A percentile compares a stretch with the other conserved stretches of the same genome.
phyloP scores from a whole-genome alignment of 64 coral and sea anemone species.

The Cladopsammia gracilis region DNA sequence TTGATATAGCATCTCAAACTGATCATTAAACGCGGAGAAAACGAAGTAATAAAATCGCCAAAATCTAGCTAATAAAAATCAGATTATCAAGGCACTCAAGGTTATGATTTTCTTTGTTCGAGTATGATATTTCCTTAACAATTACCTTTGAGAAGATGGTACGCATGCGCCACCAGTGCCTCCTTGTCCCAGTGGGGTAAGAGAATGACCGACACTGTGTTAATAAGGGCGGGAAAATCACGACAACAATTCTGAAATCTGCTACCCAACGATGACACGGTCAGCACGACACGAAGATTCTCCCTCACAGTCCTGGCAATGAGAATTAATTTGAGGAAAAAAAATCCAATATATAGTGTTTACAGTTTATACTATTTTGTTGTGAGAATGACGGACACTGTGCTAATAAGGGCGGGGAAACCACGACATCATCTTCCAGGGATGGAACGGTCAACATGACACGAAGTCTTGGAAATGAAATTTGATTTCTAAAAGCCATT shows the following conservation, averaged over 20 bases:
- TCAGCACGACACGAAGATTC: slow-evolving; percentile 91
- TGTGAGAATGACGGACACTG: slow-evolving; percentile 82
- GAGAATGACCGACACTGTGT: slow-evolving; percentile 91
- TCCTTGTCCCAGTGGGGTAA: slow-evolving; percentile 91
- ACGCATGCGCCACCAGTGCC: slow-evolving; percentile 73
- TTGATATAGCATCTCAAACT: no score
- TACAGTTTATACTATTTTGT: no score
- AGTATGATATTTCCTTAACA: no score
- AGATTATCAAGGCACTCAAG: no score
- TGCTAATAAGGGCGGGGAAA: slow-evolving; percentile 87
- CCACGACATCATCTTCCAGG: slow-evolving; percentile 84
- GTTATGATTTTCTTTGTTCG: no score
- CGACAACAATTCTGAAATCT: slow-evolving; percentile 92
- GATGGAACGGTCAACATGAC: slow-evolving; percentile 86
- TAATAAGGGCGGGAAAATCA: slow-evolving; percentile 84
- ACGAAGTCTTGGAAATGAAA: slow-evolving; percentile 80
- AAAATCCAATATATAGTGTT: no score
- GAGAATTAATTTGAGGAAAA: background rate
- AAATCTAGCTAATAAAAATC: no score
- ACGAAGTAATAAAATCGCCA: no score
- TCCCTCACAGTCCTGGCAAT: slow-evolving; percentile 90
- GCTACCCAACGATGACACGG: slow-evolving; percentile 77
- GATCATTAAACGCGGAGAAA: no score
- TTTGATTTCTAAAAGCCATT: background rate
- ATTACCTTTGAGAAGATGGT: slow-evolving; percentile 80